Percentiles rank a stretch among this genome's conserved stretches.
Evolutionary conservation across 2,113 vertebrate genomes (phyloP).

Genomic region (Tauraco erythrolophus): DNA sequence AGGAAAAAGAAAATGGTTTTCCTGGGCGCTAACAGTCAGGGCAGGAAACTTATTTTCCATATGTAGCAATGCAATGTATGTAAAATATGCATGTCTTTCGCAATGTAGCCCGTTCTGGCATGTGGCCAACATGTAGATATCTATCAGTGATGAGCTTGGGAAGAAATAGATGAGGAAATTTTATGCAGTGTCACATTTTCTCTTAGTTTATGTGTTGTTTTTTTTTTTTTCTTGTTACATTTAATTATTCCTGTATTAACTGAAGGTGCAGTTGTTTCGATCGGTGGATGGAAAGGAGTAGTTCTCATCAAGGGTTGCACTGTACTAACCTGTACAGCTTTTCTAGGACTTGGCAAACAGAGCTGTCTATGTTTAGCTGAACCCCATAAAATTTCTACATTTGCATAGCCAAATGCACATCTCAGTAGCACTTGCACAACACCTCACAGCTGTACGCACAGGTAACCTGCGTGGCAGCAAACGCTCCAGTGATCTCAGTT

Average conservation of each 20-base stretch:
- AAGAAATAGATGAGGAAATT: neutral
- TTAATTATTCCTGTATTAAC: neutral
- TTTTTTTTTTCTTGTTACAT: neutral
- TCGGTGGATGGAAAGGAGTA: neutral
- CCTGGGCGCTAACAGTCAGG: neutral
- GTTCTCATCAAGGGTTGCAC: neutral
- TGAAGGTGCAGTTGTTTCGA: neutral
- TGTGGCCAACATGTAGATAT: neutral
- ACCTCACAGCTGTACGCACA: neutral
- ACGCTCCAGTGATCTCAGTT: rapidly evolving
- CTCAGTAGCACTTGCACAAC: neutral
- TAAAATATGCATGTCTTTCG: neutral
- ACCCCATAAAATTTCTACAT: neutral
- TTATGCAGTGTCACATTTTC: neutral
- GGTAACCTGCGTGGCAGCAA: neutral
- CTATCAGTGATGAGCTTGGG: neutral
- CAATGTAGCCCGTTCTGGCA: neutral
- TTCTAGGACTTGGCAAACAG: neutral
- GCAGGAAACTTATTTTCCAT: neutral
- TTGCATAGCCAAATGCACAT: neutral
- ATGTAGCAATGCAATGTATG: neutral
- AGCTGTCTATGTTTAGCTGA: neutral
- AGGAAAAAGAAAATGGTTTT: neutral
- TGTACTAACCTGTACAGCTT: neutral
- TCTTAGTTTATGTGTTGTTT: neutral